phyloP scores from a whole-genome alignment of 2,113 vertebrate species.

The Mus musculus region DNA sequence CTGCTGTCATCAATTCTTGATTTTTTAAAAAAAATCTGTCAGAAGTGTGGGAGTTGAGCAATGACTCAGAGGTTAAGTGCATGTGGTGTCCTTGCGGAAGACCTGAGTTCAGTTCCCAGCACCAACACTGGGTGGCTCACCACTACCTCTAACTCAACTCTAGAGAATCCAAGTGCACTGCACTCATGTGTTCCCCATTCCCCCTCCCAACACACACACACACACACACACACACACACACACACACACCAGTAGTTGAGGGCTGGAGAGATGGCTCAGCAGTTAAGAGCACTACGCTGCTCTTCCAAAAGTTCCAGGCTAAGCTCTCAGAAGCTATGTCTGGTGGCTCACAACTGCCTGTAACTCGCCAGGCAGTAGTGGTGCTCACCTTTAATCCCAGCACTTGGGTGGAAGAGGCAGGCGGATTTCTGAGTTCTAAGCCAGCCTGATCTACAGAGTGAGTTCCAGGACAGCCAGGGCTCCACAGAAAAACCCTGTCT shows the following conservation, averaged over 20 bases:
- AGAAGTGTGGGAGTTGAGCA: not conserved
- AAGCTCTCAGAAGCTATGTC: not conserved
- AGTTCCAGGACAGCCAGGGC: too few relatives aligned
- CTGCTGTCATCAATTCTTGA: not conserved
- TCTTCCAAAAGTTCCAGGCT: not conserved
- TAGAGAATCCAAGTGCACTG: not conserved
- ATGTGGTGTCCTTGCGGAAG: not conserved
- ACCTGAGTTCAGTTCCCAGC: not conserved
- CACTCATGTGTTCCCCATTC: not conserved
- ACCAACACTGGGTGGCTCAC: not conserved
- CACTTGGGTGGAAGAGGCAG: too few relatives aligned
- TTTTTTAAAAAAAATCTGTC: not conserved
- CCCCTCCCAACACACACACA: not conserved
- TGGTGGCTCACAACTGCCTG: not conserved
- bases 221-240: not conserved
- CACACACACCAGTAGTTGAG: not conserved
- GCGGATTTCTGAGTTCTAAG: too few relatives aligned
- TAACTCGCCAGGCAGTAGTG: not conserved
- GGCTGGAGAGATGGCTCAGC: not conserved
- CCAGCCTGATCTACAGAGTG: too few relatives aligned
- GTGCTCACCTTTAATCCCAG: too few relatives aligned
- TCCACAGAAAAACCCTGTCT: too few relatives aligned
- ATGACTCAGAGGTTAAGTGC: not conserved
- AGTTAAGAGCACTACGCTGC: not conserved
- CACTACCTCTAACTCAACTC: not conserved